These are phyloP conservation scores for Drosophila picticornis DNA, from an alignment of 2,888 invertebrate genomes.

Conservation along the genomic window DNA sequence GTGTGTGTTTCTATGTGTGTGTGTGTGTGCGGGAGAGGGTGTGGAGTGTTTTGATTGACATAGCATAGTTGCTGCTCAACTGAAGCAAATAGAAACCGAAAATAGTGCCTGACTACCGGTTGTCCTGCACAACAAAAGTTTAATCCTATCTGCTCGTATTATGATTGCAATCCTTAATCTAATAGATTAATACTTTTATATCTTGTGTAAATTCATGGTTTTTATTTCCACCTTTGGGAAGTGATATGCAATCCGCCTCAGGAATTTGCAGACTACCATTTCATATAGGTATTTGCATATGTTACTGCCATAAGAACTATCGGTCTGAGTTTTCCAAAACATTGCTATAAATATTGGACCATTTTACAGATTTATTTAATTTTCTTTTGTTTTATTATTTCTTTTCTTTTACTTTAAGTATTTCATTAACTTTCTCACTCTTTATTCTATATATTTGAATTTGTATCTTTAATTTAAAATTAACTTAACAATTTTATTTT, in stretches of 20 bases:
- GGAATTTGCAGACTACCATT: background rate
- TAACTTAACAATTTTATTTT: too few relatives aligned
- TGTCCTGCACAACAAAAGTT: background rate
- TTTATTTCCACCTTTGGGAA: background rate
- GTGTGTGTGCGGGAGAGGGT: background rate
- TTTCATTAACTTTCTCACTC: background rate
- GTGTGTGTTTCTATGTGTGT: background rate
- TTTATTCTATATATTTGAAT: too few relatives aligned
- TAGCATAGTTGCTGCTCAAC: slow-evolving; percentile 46
- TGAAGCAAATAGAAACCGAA: background rate
- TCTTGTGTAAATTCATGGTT: background rate
- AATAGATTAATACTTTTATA: background rate
- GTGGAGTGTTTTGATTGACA: slow-evolving; percentile 36
- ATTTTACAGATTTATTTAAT: background rate
- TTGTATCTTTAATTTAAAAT: too few relatives aligned
- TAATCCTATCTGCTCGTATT: background rate
- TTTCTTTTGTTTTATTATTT: background rate
- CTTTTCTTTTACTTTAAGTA: background rate
- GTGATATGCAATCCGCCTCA: background rate
- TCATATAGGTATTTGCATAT: background rate
- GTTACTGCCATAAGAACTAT: background rate
- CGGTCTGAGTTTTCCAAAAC: background rate
- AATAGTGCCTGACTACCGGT: background rate
- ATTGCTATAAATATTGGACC: background rate
- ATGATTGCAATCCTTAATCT: background rate